Evolutionary conservation across 2,797 vertebrate genomes (phyloP).

Genomic region (Oceanodroma leucorhoa): DNA sequence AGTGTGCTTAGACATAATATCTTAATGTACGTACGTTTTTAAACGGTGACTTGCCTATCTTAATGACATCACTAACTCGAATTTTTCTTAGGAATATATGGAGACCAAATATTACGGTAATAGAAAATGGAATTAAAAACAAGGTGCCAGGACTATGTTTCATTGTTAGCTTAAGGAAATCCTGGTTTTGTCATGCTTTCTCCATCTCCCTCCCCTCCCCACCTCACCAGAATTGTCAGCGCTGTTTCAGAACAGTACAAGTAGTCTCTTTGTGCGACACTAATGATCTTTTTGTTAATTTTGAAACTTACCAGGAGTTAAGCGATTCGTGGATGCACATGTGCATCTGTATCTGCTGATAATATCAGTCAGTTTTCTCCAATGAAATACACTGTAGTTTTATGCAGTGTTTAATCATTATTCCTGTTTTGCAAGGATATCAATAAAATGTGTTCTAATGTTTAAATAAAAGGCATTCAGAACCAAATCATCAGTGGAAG

Average conservation of each 20-base stretch:
- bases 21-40: neutral
- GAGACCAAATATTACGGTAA: neutral
- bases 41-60: neutral
- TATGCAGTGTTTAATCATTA: slow-evolving; percentile 58
- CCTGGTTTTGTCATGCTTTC: neutral
- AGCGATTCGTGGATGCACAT: neutral
- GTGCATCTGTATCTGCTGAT: neutral
- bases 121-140: slow-evolving; percentile 6
- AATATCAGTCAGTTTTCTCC: slow-evolving; percentile 52
- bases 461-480: slow-evolving; percentile 70
- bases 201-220: neutral
- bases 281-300: slow-evolving; percentile 27
- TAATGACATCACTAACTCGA: neutral
- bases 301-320: slow-evolving; percentile 32
- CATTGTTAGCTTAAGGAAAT: neutral
- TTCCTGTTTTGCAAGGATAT: slow-evolving; percentile 62
- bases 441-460: slow-evolving; percentile 55
- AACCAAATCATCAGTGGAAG: slow-evolving; percentile 63
- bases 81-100: neutral
- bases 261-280: slow-evolving; percentile 1
- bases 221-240: neutral
- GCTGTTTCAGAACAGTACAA: neutral
- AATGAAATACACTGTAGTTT: slow-evolving; percentile 42
- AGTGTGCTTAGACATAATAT: neutral
- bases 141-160: neutral